Base-by-base conservation (phyloP, 1,140 invertebrate species). In the Panagrolaimus sp. region DNA sequence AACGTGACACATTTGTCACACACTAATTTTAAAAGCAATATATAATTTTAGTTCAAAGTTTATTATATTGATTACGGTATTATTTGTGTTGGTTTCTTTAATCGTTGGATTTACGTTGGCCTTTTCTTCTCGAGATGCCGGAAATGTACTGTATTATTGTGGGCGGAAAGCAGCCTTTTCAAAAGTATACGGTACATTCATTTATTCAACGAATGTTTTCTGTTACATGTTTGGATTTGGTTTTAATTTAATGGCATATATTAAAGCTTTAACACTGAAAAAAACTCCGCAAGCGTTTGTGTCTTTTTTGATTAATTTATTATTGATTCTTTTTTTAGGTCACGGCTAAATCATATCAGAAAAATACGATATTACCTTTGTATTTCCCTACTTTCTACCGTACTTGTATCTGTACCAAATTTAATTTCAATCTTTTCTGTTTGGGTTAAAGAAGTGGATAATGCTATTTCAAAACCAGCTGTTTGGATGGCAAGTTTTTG, bases 111-210 rank as follows among this genome's bases (percentile, higher is more conserved):
- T 58, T 14, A 58, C 52, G 8, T n/a, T 58, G 4, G 52, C 52
- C 1, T 58, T 58, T 24, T 21, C 28, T 12, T 3, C 21, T 14
- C 52, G 52, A 26, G 14, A 58, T 28, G 52, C 21, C 12, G 52
- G 52, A 21, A 26, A 10, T 28, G 52, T 58, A 21, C 5, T 58
- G 17, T 58, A 58, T 58, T 58, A 58, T 28, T 58, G 52, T 58
- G 52, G 52, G 4, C 15, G 52, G 10, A 58, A 58, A 58, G 52
- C 52, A 58, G 52, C 52, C 17, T 58, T 58, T 58, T 58, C 52
- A 21, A 58, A 58, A 28, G 52, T 21, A 26, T 58, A 58, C 52
- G 52, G 52, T 58, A 58, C 52, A 21, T 58, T 24, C 8, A 58
- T 58, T 5, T 58, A 58, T 58, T 0, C 14, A 21, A 58, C 52